Conservation (phyloP, 1,140 invertebrate genomes). For the Drosophila equinoxialis region DNA sequence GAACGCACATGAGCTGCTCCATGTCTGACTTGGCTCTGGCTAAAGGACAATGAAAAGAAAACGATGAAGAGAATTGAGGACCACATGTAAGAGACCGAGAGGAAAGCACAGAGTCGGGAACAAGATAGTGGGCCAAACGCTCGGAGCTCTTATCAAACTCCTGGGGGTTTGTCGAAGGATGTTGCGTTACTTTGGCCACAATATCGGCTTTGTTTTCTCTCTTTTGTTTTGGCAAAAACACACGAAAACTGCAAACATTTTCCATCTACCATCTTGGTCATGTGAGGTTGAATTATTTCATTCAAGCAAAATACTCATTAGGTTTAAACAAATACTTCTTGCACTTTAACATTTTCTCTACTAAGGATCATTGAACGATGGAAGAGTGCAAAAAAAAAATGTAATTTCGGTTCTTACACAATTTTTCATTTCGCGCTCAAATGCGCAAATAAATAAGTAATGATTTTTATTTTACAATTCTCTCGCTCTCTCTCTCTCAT, state of each 20-base stretch:
- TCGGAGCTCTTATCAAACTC: slow-evolving; percentile 40
- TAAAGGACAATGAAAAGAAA: slow-evolving; percentile 29
- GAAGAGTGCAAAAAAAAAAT: slow-evolving; percentile 30
- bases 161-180: neutral
- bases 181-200: slow-evolving; percentile 15
- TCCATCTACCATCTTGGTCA: slow-evolving; percentile 24
- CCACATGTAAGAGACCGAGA: neutral
- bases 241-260: slow-evolving; percentile 46
- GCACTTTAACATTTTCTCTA: neutral
- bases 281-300: slow-evolving; percentile 17
- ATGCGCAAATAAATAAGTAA: slow-evolving; percentile 75
- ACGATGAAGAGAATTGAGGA: slow-evolving; percentile 5
- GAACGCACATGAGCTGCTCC: slow-evolving; percentile 38
- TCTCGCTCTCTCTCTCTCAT: slow-evolving; percentile 9
- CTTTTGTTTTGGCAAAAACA: slow-evolving; percentile 37
- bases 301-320: slow-evolving; percentile 60
- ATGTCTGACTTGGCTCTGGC: slow-evolving; percentile 34
- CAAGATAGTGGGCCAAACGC: slow-evolving; percentile 16
- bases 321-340: slow-evolving; percentile 62
- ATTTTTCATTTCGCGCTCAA: slow-evolving; percentile 73
- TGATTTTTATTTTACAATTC: slow-evolving; percentile 67
- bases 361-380: slow-evolving; percentile 45
- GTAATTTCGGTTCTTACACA: slow-evolving; percentile 72
- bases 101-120: neutral
- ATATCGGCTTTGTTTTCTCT: slow-evolving; percentile 7